Evolutionary conservation across 2,797 vertebrate genomes (phyloP), one percentile per base, ranked within the genome.

Genomic region (Pteronotus mesoamericanus): DNA sequence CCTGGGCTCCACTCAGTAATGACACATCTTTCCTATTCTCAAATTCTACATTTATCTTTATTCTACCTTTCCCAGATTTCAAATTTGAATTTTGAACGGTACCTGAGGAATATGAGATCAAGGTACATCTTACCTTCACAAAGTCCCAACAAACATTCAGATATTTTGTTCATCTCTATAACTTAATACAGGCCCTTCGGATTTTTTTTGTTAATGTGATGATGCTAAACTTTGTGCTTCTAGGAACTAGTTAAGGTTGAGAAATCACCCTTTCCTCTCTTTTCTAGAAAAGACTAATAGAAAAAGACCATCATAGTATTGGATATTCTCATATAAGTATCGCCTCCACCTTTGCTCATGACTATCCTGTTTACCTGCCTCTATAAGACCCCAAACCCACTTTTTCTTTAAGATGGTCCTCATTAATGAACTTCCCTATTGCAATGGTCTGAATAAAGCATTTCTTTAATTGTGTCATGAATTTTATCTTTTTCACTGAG

Each of bases 11-110:
- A 22, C 24, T 69, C 46, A 64, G 29, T 22, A 71, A 22, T 15
- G 14, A 12, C 7, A 18, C 6, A 22, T 32, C 5, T 71, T 3
- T 16, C 7, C 15, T 90, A 15, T 11, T 37, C 14, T 34, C 44
- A 57, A 53, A 19, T 3, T 3, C 86, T 16, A 57, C 0, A 39
- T 0, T 37, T 46, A n/a, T 37, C 4, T 48, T 6, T 11, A 0
- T 34, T 21, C 11, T 14, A 0, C 26, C 7, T 5, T 89, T 44
- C 7, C 9, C 18, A 79, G 34, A 59, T 92, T 94, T 77, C 46
- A 42, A 34, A 74, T 32, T 3, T 44, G 6, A 26, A 64, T 66
- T 74, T 61, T 48, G n/a, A 21, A n/a, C 9, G 9, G 4, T 29
- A 15, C 6, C 42, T 12, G 2, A 48, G 1, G 7, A 19, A 1